phyloP scores from a whole-genome alignment of 2,888 invertebrate genomes.

The Serripes groenlandicus region DNA sequence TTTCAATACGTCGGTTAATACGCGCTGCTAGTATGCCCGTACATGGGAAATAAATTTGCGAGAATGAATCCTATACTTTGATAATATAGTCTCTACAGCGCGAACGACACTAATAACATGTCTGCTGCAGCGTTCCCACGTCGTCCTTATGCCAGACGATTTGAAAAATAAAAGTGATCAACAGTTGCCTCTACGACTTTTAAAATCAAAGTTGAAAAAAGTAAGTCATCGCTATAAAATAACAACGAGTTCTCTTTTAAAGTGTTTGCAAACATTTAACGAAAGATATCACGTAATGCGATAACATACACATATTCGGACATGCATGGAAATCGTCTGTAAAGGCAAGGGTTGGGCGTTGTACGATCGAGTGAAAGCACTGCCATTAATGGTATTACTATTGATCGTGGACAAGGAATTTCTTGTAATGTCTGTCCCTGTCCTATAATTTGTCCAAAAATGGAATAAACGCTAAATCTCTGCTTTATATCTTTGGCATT shows the following conservation, averaged over 20 bases:
- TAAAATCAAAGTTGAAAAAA: no score
- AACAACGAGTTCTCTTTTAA: no score
- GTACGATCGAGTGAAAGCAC: not conserved
- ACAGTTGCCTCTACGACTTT: no score
- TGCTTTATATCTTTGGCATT: not conserved
- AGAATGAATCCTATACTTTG: not conserved
- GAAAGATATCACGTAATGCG: no score
- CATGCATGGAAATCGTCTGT: no score
- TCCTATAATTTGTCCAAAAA: slow-evolving; percentile 23
- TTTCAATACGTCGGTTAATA: no score
- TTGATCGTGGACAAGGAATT: slow-evolving; percentile 12
- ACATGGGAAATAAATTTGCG: not conserved
- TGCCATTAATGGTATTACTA: slow-evolving; percentile 18
- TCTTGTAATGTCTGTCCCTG: slow-evolving; percentile 14
- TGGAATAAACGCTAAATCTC: slow-evolving; percentile 9
- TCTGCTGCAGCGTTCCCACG: not conserved
- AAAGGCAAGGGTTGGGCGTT: not conserved
- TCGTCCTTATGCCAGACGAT: no score
- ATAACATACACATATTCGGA: no score
- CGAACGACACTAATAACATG: not conserved
- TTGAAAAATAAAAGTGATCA: no score
- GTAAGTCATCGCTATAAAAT: no score
- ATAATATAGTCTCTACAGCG: not conserved
- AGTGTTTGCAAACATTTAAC: no score
- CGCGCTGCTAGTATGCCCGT: no score